Evolutionary conservation across 2,888 invertebrate species (phyloP), one percentile per base, ranked within the genome.

Genomic region (Papilio gigon): DNA sequence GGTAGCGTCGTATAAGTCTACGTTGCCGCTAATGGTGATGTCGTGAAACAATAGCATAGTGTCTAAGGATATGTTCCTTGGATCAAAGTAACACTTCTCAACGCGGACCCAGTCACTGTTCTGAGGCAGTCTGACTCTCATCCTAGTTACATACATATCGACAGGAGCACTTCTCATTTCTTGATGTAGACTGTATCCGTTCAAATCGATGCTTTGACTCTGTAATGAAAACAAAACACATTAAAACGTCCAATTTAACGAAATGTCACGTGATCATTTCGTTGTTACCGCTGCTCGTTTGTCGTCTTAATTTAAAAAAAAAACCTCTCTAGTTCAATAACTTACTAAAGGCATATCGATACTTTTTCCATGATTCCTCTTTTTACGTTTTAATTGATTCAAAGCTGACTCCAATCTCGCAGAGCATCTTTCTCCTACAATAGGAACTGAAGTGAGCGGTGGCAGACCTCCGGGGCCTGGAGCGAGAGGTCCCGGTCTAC

Each of bases 1-100:
- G 44, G 85, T 89, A 0, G 86, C 84, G 25, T 89, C 87, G 68
- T 86, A 92, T 42, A 96, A 84, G 71, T 95, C 95, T 0, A 96
- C 95, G 76, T 94, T 93, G 0, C 97, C 96, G 71, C 96, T 95
- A 62, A 97, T 95, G 0, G 96, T 95, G 47, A 97, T 86, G 79
- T 97, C 97, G 76, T 95, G 95, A 86, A 97, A 96, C 12, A 95
- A 89, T 0, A 97, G 90, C 79, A 96, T 94, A 0, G 96, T 96
- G 75, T 95, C 95, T 8, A 97, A 88, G 12, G 95, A 96, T 6
- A 95, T 93, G 80, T 95, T 96, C 72, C 93, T 90, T 0, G 96
- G 95, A 78, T 96, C 95, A 83, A 95, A 97, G 74, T 94, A 93
- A 80, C 96, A 97, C 80, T 94, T 94, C 73, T 96, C 96, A 0